Percentiles rank a stretch among this genome's conserved stretches.
These are phyloP conservation scores for Epizoanthus rinbou DNA, from an alignment of 92 coral and sea anemone species.

Conservation along the genomic window DNA sequence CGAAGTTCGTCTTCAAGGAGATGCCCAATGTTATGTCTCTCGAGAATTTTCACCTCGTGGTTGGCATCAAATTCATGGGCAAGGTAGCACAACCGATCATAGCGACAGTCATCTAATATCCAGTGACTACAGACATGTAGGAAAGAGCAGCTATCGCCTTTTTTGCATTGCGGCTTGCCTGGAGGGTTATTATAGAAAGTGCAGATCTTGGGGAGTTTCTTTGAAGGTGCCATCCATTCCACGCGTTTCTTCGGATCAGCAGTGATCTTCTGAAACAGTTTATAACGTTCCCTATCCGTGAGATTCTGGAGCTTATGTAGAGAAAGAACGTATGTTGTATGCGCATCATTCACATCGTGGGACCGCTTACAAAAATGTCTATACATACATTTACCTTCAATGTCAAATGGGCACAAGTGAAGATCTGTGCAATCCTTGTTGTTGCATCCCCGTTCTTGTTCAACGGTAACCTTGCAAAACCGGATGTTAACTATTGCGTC, in stretches of 20 bases:
- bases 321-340: neutral
- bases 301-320: neutral
- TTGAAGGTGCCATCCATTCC: constrained; percentile 18
- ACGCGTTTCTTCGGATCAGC: neutral
- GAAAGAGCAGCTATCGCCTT: neutral
- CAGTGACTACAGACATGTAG: constrained; percentile 16
- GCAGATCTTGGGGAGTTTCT: constrained; percentile 2
- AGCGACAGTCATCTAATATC: neutral
- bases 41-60: neutral
- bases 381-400: neutral
- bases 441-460: neutral
- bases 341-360: constrained; percentile 7
- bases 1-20: constrained; percentile 18
- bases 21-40: constrained; percentile 32
- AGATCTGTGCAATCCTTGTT: neutral
- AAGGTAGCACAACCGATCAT: neutral
- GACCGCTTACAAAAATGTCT: constrained; percentile 20
- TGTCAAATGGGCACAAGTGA: constrained; percentile 25
- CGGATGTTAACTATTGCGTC: neutral
- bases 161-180: neutral
- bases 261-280: constrained; percentile 1
- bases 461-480: neutral
- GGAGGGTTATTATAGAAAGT: neutral
- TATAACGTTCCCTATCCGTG: constrained; percentile 1
- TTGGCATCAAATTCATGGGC: constrained; percentile 15